Percentiles rank a stretch among this genome's conserved stretches.
These are phyloP conservation scores for Pyrgilauda ruficollis DNA, from an alignment of 2,113 vertebrate species.

Conservation along the genomic window DNA sequence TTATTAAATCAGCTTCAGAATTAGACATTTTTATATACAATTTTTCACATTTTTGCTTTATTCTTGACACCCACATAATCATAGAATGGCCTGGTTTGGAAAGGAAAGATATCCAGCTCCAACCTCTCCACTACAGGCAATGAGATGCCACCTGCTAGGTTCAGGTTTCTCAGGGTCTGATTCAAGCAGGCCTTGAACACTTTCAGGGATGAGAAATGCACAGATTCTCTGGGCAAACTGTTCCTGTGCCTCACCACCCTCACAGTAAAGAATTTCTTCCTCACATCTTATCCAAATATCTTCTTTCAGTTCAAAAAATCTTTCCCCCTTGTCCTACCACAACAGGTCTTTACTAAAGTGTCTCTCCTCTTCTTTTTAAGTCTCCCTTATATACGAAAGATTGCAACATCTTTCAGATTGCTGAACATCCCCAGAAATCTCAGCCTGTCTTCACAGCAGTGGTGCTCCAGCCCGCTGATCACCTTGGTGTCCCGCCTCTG, in stretches of 20 bases:
- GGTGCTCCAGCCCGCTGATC: background rate
- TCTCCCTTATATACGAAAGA: background rate
- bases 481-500: too few species aligned
- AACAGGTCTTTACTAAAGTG: background rate
- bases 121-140: background rate
- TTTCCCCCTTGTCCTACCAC: background rate
- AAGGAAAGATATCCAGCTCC: background rate
- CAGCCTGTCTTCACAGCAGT: background rate
- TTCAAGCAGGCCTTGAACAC: background rate
- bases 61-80: background rate
- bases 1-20: background rate
- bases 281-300: background rate
- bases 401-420: background rate
- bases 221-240: background rate
- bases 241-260: background rate
- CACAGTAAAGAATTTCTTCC: background rate
- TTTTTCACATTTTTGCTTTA: background rate
- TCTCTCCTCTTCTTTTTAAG: background rate
- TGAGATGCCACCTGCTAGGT: background rate
- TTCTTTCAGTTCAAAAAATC: background rate
- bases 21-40: background rate
- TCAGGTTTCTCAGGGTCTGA: background rate
- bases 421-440: background rate
- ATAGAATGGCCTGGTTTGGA: background rate
- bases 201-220: background rate